These are phyloP conservation scores for Hanleya hanleyi DNA, from an alignment of 2,888 invertebrate genomes.

Conservation along the genomic window DNA sequence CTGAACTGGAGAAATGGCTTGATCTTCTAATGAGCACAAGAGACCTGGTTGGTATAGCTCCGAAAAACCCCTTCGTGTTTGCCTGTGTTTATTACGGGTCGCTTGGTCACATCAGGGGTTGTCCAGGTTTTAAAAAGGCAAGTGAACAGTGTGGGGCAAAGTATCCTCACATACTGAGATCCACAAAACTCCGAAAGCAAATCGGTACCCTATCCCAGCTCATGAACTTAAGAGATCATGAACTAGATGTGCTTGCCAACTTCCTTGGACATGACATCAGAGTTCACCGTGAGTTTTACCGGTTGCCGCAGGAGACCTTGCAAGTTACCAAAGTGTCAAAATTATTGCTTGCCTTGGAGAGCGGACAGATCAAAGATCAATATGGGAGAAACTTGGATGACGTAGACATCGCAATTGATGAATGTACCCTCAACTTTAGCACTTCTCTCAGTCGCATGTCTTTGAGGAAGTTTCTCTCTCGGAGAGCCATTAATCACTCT, in stretches of 20 bases:
- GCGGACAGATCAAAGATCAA: not conserved
- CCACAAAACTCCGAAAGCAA: constrained; percentile 13
- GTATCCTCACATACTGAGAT: not conserved
- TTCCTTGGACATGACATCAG: constrained; percentile 15
- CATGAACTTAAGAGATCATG: constrained; percentile 10
- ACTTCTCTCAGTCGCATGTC: too few relatives aligned
- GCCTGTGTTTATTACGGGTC: not conserved
- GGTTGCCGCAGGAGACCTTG: constrained; percentile 15
- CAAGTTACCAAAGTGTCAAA: constrained; percentile 5
- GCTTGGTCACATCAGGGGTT: not conserved
- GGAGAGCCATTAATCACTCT: too few relatives aligned
- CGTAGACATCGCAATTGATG: not conserved
- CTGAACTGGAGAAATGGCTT: not conserved
- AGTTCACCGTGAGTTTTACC: constrained; percentile 13
- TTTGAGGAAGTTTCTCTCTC: too few relatives aligned
- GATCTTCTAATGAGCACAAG: not conserved
- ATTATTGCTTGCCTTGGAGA: not conserved
- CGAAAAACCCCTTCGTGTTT: constrained; percentile 12
- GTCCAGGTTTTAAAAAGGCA: not conserved
- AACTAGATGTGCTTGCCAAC: constrained; percentile 16
- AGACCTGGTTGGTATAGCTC: not conserved
- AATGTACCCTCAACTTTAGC: too few relatives aligned
- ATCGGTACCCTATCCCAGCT: constrained; percentile 11
- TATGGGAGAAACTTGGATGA: not conserved
- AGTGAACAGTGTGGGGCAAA: constrained; percentile 8